phyloP scores from a whole-genome alignment of 2,888 invertebrate genomes.

The Diarsia mendica region DNA sequence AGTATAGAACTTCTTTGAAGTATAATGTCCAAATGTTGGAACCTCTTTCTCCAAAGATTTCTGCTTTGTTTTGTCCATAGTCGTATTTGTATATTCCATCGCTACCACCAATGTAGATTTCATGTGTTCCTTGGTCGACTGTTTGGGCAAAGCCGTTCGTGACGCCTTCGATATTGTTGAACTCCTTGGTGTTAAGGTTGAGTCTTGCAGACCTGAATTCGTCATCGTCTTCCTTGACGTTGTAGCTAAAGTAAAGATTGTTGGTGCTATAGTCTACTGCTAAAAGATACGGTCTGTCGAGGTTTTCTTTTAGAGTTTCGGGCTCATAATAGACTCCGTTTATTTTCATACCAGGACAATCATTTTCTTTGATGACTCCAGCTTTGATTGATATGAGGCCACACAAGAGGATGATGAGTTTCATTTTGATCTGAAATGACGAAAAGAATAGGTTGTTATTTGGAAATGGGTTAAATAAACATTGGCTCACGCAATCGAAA shows the following conservation, averaged over 20 bases:
- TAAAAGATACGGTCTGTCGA: slow-evolving; percentile 80
- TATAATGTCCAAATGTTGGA: slow-evolving; percentile 80
- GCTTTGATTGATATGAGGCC: slow-evolving; percentile 69
- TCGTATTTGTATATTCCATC: slow-evolving; percentile 83
- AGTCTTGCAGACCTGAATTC: slow-evolving; percentile 76
- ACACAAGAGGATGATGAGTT: slow-evolving; percentile 67
- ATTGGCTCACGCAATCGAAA: slow-evolving; percentile 14
- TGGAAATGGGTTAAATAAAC: neutral
- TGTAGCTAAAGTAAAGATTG: slow-evolving; percentile 82
- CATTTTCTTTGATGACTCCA: slow-evolving; percentile 69
- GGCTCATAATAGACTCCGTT: slow-evolving; percentile 72
- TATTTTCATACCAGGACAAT: slow-evolving; percentile 74
- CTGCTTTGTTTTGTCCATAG: slow-evolving; percentile 72
- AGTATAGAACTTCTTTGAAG: slow-evolving; percentile 80
- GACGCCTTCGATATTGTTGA: slow-evolving; percentile 73
- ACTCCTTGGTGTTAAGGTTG: slow-evolving; percentile 78
- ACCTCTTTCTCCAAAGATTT: slow-evolving; percentile 71
- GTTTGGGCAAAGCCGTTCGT: slow-evolving; percentile 81
- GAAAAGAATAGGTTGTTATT: slow-evolving; percentile 5
- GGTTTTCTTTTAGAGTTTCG: slow-evolving; percentile 73
- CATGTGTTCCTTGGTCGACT: slow-evolving; percentile 76
- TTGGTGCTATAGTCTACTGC: slow-evolving; percentile 78
- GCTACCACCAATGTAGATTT: slow-evolving; percentile 80
- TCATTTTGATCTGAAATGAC: slow-evolving; percentile 70
- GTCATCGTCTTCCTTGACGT: slow-evolving; percentile 70